Conservation (phyloP, 2,888 invertebrate species). For the Sphinx pinastri region DNA sequence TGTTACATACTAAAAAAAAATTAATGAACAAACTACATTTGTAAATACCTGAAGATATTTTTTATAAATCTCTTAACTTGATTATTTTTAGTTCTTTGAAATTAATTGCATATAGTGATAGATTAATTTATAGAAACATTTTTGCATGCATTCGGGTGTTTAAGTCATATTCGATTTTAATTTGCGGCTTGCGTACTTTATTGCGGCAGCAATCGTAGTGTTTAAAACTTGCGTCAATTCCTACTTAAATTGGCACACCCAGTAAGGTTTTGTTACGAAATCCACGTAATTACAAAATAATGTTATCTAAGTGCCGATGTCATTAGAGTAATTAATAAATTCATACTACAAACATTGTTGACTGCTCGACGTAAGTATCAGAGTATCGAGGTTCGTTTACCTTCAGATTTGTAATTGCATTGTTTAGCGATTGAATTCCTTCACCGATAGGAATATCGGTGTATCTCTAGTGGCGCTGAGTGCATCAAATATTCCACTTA, state of each 20-base stretch:
- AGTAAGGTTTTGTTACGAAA: not conserved
- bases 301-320: constrained; percentile 1
- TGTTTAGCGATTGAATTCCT: constrained; percentile 25
- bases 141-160: too few relatives aligned
- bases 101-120: too few relatives aligned
- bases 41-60: too few relatives aligned
- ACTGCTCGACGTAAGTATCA: constrained; percentile 9
- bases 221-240: not conserved
- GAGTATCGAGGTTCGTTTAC: constrained; percentile 18
- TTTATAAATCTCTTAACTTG: too few relatives aligned
- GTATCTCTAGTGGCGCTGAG: constrained; percentile 19
- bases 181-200: too few relatives aligned
- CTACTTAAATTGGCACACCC: not conserved
- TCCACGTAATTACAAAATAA: not conserved
- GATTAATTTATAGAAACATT: too few relatives aligned
- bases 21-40: constrained; percentile 61
- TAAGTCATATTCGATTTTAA: too few relatives aligned
- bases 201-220: not conserved
- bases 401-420: constrained; percentile 15
- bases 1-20: constrained; percentile 78
- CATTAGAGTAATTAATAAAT: constrained; percentile 6
- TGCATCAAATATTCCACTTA: constrained; percentile 22
- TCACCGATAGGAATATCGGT: not conserved
- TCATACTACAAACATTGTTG: not conserved
- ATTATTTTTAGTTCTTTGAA: too few relatives aligned